Percentiles rank a stretch among this genome's conserved stretches.
phyloP scores from a whole-genome alignment of 2,113 vertebrate species.

The Peucedramus taeniatus region DNA sequence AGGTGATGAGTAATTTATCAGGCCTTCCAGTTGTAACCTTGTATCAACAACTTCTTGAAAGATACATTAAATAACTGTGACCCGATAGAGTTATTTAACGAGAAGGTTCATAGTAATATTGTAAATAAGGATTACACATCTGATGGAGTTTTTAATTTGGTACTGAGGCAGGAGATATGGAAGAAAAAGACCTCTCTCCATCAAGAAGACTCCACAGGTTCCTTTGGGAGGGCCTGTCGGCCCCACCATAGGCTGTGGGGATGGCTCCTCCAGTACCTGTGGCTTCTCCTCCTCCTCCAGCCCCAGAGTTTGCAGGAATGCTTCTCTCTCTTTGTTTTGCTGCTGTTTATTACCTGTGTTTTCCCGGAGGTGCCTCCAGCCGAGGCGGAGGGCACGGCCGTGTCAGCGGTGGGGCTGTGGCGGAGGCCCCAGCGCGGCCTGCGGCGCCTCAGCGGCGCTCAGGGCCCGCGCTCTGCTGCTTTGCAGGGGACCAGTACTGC shows the following conservation, averaged over 20 bases:
- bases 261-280: background rate
- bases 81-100: background rate
- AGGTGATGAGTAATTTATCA: background rate
- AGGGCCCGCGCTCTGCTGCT: background rate
- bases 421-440: accelerated
- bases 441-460: background rate
- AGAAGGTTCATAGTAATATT: background rate
- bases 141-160: background rate
- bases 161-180: background rate
- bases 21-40: background rate
- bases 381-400: background rate
- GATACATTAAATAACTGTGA: background rate
- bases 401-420: background rate
- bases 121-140: background rate
- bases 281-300: background rate
- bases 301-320: background rate
- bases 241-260: accelerated
- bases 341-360: background rate
- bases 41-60: background rate
- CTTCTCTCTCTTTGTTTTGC: background rate
- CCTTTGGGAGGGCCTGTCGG: background rate
- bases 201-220: background rate
- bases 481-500: slow-evolving; percentile 95
- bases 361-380: background rate
- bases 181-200: accelerated